Evolutionary conservation across 92 coral and sea anemone species (phyloP).

Genomic region (Actinostola sp.): DNA sequence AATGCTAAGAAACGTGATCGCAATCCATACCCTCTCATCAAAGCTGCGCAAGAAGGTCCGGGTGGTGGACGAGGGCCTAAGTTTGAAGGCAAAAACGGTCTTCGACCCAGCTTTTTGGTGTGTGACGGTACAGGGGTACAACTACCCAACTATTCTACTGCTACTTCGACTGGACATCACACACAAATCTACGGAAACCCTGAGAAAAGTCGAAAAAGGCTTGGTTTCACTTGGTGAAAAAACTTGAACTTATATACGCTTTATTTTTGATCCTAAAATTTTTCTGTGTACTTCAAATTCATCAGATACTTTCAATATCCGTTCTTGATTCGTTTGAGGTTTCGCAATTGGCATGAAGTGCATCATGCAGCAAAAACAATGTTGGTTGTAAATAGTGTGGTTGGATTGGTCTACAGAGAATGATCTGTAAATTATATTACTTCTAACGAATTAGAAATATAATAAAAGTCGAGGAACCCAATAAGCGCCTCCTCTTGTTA

Average conservation of each 20-base stretch:
- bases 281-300: too few relatives aligned
- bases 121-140: slow-evolving; percentile 95
- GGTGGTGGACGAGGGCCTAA: slow-evolving; percentile 98
- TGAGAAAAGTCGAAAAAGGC: slow-evolving; percentile 81
- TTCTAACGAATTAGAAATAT: too few relatives aligned
- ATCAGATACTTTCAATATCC: too few relatives aligned
- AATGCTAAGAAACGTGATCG: slow-evolving; percentile 87
- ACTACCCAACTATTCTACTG: slow-evolving; percentile 86
- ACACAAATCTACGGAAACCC: slow-evolving; percentile 91
- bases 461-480: too few relatives aligned
- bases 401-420: too few relatives aligned
- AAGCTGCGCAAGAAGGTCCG: slow-evolving; percentile 96
- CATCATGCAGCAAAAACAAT: too few relatives aligned
- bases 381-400: too few relatives aligned
- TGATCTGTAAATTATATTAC: too few relatives aligned
- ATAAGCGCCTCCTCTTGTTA: too few relatives aligned
- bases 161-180: slow-evolving; percentile 71
- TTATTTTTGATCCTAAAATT: too few relatives aligned
- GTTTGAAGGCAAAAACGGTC: slow-evolving; percentile 90
- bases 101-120: slow-evolving; percentile 91
- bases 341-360: too few relatives aligned
- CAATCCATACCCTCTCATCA: slow-evolving; percentile 94
- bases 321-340: too few relatives aligned
- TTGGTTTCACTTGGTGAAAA: slow-evolving; percentile 91
- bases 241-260: background rate